Evolutionary conservation across 1,140 invertebrate species (phyloP), one percentile per base, ranked within the genome.

Genomic region (Archivesica marissinica): DNA sequence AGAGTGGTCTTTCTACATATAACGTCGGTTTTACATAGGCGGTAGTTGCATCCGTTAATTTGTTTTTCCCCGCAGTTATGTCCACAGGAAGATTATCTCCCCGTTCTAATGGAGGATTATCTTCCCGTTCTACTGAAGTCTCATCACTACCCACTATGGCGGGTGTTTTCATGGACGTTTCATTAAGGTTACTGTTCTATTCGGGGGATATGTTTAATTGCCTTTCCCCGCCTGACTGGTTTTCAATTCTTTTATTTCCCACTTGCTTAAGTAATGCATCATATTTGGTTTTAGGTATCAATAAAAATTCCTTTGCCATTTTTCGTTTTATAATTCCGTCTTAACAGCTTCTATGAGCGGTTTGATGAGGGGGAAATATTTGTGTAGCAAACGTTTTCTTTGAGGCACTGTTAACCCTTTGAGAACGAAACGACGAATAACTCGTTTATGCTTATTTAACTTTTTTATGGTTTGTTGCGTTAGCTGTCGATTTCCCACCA

Each of bases 381-480:
- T 56, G 11, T n/a, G 6, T 25, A n/a, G 7, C 25, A 56, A 6
- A 56, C 23, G 13, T n/a, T 56, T 56, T 25, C 52, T 56, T 56
- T 56, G 13, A n/a, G 7, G 11, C 6, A 15, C 7, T 17, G 72
- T 33, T 28, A 76, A 7, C 9, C 50, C 72, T 54, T 56, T 33
- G 7, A 2, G 6, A 2, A 76, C 20, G 13, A 76, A 52, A 15
- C 44, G 6, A 23, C 44, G 61, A 56, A 85, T 85, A 52, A 56
- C 25, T 44, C 25, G 11, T 61, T 79, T 85, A 11, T 70, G 25
- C 30, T 72, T 72, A 0, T n/a, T 15, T 61, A 85, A 33, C 15
- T 23, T 72, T n/a, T 38, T 85, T 85, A 66, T 78, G 54, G 54
- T 50, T 23, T 59, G 30, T 66, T 17, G n/a, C n/a, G 17, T 38